These are phyloP conservation scores for Carduelis carduelis DNA, from an alignment of 2,797 vertebrate species.

Conservation along the genomic window DNA sequence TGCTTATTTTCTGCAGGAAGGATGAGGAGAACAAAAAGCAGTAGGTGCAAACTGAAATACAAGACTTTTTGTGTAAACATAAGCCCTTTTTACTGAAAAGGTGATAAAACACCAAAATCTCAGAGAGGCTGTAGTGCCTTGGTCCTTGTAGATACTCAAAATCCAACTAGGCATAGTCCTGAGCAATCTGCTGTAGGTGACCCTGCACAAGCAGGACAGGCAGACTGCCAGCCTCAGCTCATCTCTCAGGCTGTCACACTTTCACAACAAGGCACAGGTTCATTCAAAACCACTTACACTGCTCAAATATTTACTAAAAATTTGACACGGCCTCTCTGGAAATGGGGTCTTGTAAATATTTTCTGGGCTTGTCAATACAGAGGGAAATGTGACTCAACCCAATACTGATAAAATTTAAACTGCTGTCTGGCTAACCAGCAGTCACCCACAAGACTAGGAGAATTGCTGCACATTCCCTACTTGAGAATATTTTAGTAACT, in stretches of 20 bases:
- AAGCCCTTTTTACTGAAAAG: background rate
- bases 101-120: background rate
- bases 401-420: background rate
- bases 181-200: background rate
- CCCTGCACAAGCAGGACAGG: background rate
- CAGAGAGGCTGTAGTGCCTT: background rate
- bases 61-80: background rate
- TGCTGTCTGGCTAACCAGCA: background rate
- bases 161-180: accelerated
- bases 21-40: background rate
- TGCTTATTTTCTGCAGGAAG: background rate
- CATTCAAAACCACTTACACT: background rate
- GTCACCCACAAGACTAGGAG: accelerated
- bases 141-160: background rate
- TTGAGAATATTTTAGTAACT: background rate
- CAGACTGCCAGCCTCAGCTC: background rate
- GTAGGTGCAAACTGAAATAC: background rate
- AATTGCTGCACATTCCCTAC: background rate
- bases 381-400: background rate
- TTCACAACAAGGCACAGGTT: background rate
- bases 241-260: background rate
- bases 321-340: background rate
- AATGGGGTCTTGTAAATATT: background rate
- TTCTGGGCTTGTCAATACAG: background rate
- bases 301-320: background rate